phyloP scores from a whole-genome alignment of 2,113 vertebrate genomes.

The Xerus inauris region DNA sequence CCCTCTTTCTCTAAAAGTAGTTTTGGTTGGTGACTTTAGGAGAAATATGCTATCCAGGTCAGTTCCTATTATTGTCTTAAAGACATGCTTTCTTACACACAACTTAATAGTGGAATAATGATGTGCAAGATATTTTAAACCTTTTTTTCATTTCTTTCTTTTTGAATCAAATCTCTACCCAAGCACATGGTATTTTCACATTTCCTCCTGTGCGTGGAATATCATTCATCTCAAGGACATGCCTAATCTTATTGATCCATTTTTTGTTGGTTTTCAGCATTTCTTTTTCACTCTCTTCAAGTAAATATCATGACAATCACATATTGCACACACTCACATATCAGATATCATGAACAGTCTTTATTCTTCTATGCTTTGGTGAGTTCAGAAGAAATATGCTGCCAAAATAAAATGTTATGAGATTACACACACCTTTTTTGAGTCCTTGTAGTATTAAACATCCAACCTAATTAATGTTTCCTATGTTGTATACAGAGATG shows the following conservation, averaged over 20 bases:
- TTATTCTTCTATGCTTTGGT: slow-evolving; percentile 86
- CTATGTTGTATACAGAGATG: slow-evolving; percentile 82
- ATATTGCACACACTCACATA: slow-evolving; percentile 90
- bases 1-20: not conserved
- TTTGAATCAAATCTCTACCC: slow-evolving; percentile 94
- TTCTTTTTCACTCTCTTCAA: slow-evolving; percentile 89
- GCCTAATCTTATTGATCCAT: slow-evolving; percentile 91
- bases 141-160: slow-evolving; percentile 86
- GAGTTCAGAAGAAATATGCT: slow-evolving; percentile 85
- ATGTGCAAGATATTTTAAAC: slow-evolving; percentile 89
- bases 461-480: slow-evolving; percentile 80
- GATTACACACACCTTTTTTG: slow-evolving; percentile 87
- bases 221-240: slow-evolving; percentile 91
- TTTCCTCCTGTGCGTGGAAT: slow-evolving; percentile 90
- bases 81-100: not conserved
- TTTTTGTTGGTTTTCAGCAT: slow-evolving; percentile 93
- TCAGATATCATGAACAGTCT: slow-evolving; percentile 86
- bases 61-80: not conserved
- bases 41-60: not conserved
- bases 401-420: slow-evolving; percentile 87
- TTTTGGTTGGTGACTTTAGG: not conserved
- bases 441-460: slow-evolving; percentile 85
- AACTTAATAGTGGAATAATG: slow-evolving; percentile 80
- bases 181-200: slow-evolving; percentile 92
- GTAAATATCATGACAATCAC: slow-evolving; percentile 87